Conservation (phyloP, 2,797 vertebrate species). For the Argyrosomus regius region DNA sequence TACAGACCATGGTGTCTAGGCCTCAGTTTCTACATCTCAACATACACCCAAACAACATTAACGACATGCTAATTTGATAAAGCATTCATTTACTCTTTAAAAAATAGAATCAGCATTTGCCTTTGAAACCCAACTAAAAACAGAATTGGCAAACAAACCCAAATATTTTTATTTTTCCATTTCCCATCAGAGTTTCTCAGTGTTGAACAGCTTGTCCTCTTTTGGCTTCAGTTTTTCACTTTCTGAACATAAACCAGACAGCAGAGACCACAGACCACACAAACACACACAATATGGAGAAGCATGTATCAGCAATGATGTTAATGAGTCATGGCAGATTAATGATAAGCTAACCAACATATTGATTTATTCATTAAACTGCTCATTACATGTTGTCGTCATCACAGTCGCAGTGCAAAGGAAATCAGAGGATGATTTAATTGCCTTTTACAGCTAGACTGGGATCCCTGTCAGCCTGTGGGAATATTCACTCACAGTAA, state of each 20-base stretch:
- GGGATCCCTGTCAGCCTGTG: conserved; percentile 17
- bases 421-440: conserved; percentile 34
- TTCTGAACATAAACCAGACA: conserved; percentile 20
- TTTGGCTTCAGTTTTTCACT: not conserved
- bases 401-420: conserved; percentile 5
- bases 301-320: not conserved
- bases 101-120: not conserved
- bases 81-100: not conserved
- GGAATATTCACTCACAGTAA: conserved; percentile 35
- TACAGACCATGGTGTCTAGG: not conserved
- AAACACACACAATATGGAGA: conserved; percentile 5
- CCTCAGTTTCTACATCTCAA: not conserved
- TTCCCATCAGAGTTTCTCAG: not conserved
- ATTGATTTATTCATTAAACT: conserved; percentile 37
- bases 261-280: not conserved
- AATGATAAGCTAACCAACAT: conserved; percentile 25
- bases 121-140: not conserved
- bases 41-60: not conserved
- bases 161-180: not conserved
- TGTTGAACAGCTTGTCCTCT: conserved; percentile 12
- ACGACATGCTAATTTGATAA: not conserved
- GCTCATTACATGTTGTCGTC: conserved; percentile 11
- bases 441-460: conserved; percentile 35
- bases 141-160: not conserved
- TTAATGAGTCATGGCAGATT: conserved; percentile 29